A percentile compares a stretch with the other conserved stretches of the same genome.
These are phyloP conservation scores for Metacarcinus magister DNA, from an alignment of 2,888 invertebrate species.

Conservation along the genomic window DNA sequence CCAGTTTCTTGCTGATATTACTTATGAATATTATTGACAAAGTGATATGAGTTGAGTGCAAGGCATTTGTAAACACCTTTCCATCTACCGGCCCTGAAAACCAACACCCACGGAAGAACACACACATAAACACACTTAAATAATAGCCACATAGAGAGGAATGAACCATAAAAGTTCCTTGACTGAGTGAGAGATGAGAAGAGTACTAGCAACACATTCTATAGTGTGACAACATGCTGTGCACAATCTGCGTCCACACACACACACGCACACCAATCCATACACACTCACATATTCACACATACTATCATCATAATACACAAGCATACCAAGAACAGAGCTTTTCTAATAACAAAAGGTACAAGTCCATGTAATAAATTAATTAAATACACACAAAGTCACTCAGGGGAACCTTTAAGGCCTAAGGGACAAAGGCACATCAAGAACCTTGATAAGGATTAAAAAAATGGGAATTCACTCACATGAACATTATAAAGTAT, in stretches of 20 bases:
- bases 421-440: not conserved
- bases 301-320: not conserved
- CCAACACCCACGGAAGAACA: constrained; percentile 40
- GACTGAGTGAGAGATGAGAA: not conserved
- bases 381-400: not conserved
- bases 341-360: not conserved
- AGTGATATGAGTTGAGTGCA: not conserved
- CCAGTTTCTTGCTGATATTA: not conserved
- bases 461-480: not conserved
- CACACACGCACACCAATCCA: not conserved
- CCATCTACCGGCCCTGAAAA: not conserved
- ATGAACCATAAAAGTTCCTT: constrained; percentile 31
- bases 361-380: not conserved
- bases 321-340: not conserved
- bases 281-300: not conserved
- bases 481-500: not conserved
- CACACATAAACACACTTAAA: constrained; percentile 38
- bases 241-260: not conserved
- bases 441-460: not conserved
- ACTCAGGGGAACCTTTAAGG: constrained; percentile 37
- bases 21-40: not conserved
- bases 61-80: not conserved
- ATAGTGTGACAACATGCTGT: not conserved
- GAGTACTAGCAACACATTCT: not conserved
- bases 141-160: constrained; percentile 1